A percentile compares a stretch with the other conserved stretches of the same genome.
Conservation (phyloP, 2,113 vertebrate species). For the Thamnophis sirtalis region DNA sequence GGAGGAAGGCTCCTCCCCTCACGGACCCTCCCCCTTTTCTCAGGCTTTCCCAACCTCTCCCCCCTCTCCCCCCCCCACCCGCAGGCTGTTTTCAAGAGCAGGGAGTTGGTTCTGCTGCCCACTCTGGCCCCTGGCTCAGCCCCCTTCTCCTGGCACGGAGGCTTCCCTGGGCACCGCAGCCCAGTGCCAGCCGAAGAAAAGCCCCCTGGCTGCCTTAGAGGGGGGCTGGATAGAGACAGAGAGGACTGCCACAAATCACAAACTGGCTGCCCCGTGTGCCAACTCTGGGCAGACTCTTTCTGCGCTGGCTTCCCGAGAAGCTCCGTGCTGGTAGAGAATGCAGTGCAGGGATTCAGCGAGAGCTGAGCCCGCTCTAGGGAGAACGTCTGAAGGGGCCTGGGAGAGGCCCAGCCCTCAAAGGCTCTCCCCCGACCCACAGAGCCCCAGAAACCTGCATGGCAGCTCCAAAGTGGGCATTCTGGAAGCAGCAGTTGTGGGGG, state of each 20-base stretch:
- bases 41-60: background rate
- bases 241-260: background rate
- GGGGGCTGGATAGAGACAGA: background rate
- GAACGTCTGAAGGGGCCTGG: background rate
- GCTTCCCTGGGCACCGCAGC: background rate
- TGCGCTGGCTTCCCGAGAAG: background rate
- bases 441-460: too few relatives aligned
- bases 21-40: background rate
- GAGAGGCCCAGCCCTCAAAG: background rate
- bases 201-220: background rate
- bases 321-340: background rate
- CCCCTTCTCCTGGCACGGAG: background rate
- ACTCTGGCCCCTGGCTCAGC: background rate
- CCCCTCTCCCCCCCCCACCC: background rate
- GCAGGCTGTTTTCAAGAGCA: background rate
- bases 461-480: background rate
- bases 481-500: background rate
- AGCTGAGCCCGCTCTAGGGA: too few relatives aligned
- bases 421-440: background rate
- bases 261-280: background rate
- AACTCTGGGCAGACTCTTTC: background rate
- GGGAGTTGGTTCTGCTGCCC: background rate
- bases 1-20: background rate
- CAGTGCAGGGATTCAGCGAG: background rate
- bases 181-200: background rate